Percentiles rank a stretch among this genome's conserved stretches.
These are phyloP conservation scores for Tenebrosternarchus preto DNA, from an alignment of 2,113 vertebrate species.

Conservation along the genomic window DNA sequence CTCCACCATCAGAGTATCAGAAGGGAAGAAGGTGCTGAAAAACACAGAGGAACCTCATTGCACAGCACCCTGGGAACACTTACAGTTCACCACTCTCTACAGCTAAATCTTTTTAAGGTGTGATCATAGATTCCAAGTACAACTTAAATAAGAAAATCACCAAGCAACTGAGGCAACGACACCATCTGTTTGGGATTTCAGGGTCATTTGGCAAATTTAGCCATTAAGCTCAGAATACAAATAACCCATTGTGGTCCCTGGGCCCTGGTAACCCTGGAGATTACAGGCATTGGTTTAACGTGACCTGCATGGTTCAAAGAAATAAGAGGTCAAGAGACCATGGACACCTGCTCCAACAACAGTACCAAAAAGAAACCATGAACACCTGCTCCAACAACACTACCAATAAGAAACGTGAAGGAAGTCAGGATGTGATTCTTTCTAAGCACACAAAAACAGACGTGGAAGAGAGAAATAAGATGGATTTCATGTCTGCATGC, in stretches of 20 bases:
- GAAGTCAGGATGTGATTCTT: too few relatives aligned
- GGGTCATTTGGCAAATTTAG: slow-evolving; percentile 18
- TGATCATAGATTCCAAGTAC: background rate
- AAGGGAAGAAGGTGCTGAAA: background rate
- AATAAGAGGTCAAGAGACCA: background rate
- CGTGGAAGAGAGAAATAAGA: too few relatives aligned
- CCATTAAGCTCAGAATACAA: slow-evolving; percentile 21
- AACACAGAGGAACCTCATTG: background rate
- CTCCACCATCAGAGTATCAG: background rate
- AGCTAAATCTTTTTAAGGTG: background rate
- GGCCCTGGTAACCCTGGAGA: slow-evolving; percentile 38
- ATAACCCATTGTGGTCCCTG: slow-evolving; percentile 45
- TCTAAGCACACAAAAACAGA: background rate
- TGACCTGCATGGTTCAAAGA: slow-evolving; percentile 14
- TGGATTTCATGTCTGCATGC: too few relatives aligned
- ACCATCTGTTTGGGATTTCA: slow-evolving; percentile 32
- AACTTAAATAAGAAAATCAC: background rate
- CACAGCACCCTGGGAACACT: too few relatives aligned
- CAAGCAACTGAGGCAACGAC: background rate
- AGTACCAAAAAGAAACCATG: background rate
- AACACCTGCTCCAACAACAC: too few relatives aligned
- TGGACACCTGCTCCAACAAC: background rate
- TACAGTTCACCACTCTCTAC: background rate
- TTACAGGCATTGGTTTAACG: slow-evolving; percentile 23
- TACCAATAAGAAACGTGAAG: background rate